Evolutionary conservation across 2,113 vertebrate genomes (phyloP), one percentile per base, ranked within the genome.

Genomic region (Megalops atlanticus): DNA sequence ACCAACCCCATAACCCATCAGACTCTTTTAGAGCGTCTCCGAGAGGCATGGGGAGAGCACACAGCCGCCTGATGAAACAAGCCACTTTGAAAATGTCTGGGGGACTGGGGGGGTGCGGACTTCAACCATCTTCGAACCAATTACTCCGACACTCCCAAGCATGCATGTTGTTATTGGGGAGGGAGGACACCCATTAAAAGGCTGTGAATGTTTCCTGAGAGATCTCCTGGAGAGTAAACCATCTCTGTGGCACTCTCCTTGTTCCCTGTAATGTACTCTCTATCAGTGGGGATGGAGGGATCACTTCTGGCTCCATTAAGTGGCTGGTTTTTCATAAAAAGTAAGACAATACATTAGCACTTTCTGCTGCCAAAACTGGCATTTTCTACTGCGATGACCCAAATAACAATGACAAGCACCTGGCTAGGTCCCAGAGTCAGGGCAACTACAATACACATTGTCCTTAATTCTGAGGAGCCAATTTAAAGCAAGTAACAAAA

Each of bases 151-250:
- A n/a, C n/a, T n/a, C n/a, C n/a, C 47, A 79, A 72, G 33, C 70
- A 31, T 24, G 21, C 5, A 38, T 38, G 40, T 35, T 21, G 40
- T 36, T 41, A 79, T 45, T 79, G 64, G 43, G 41, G 78, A 79
- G 39, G 4, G 12, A 21, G 10, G 78, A 74, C 49, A 54, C 68
- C 45, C 33, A 39, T 40, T 33, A 49, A 52, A 73, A 2, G 15
- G 16, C 70, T 40, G 64, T 41, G 47, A 41, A n/a, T 68, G 52
- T 68, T 78, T 69, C 77, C 54, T 16, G 64, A 33, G 39, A 39
- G 40, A 79, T 71, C 33, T 71, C 39, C 43, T 71, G 16, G 14
- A 45, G 14, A 47, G 77, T 47, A 79, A 79, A 71, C 64, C 68
- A 41, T 39, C 54, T 78, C 52, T 11, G 31, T 58, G 0, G 38